Conservation (phyloP, 2,888 invertebrate species). For the Papilio protenor region DNA sequence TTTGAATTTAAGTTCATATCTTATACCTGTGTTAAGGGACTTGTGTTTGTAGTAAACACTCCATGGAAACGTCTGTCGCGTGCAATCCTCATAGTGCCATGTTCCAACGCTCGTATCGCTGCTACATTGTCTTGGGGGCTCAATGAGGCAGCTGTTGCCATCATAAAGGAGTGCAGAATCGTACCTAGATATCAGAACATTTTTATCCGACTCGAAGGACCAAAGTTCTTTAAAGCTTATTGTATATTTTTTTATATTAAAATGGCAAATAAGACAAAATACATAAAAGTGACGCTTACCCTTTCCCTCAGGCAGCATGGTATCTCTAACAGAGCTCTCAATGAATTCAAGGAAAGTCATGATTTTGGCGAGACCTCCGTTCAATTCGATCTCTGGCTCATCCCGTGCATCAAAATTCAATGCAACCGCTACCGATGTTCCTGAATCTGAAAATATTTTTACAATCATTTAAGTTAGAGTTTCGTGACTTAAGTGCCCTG, state of each 20-base stretch:
- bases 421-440: conserved; percentile 86
- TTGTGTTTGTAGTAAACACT: conserved; percentile 94
- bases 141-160: conserved; percentile 89
- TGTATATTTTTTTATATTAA: not conserved
- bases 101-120: conserved; percentile 91
- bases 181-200: conserved; percentile 56
- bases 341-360: conserved; percentile 91
- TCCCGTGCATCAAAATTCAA: conserved; percentile 92
- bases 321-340: conserved; percentile 89
- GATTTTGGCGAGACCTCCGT: conserved; percentile 87
- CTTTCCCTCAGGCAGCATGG: conserved; percentile 72
- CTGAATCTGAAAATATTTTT: conserved; percentile 54
- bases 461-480: not conserved
- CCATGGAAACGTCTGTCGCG: conserved; percentile 87
- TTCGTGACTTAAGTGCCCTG: not conserved
- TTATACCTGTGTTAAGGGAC: conserved; percentile 90
- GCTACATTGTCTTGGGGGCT: conserved; percentile 90
- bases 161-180: conserved; percentile 94
- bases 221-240: not conserved
- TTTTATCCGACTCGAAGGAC: conserved; percentile 33
- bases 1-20: too few species aligned
- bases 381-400: conserved; percentile 90
- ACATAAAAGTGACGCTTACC: conserved; percentile 57
- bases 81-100: conserved; percentile 88
- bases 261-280: not conserved